A percentile compares a stretch with the other conserved stretches of the same genome.
These are phyloP conservation scores for Meloe dianella DNA, from an alignment of 2,888 invertebrate species.

Conservation along the genomic window DNA sequence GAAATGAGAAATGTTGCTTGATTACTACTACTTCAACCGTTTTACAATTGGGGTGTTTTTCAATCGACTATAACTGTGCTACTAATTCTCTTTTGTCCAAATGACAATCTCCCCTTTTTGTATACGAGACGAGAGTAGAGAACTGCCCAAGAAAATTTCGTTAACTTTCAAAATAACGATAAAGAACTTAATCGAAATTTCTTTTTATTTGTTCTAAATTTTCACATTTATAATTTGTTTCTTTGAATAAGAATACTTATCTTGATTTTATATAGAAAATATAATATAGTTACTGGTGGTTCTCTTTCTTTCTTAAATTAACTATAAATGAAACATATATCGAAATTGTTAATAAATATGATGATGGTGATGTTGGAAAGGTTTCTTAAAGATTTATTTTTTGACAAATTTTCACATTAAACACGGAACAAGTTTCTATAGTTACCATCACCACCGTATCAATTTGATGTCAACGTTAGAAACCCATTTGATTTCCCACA, in stretches of 20 bases:
- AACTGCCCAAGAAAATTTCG: neutral
- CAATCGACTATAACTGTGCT: conserved; percentile 22
- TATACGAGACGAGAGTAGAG: neutral
- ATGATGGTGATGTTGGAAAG: conserved; percentile 1
- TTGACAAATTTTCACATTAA: conserved; percentile 30
- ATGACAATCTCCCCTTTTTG: conserved; percentile 15
- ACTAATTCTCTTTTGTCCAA: conserved; percentile 15
- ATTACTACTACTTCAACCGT: conserved; percentile 29
- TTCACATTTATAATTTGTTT: conserved; percentile 26
- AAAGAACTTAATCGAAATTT: conserved; percentile 8
- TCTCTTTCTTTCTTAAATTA: neutral
- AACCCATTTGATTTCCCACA: conserved; percentile 45
- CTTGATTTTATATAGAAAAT: conserved; percentile 20
- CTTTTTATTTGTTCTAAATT: conserved; percentile 22
- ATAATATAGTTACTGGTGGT: conserved; percentile 14
- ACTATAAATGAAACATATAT: neutral
- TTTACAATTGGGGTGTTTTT: conserved; percentile 27
- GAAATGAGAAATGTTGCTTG: conserved; percentile 21
- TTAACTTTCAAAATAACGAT: neutral
- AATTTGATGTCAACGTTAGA: conserved; percentile 42
- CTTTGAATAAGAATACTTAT: conserved; percentile 24
- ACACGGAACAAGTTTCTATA: conserved; percentile 31
- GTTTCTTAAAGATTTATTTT: conserved; percentile 26
- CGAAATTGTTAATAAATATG: neutral
- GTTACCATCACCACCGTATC: conserved; percentile 34